Base-by-base conservation (phyloP, 2,113 vertebrate species). In the Oreochromis spilurus region DNA sequence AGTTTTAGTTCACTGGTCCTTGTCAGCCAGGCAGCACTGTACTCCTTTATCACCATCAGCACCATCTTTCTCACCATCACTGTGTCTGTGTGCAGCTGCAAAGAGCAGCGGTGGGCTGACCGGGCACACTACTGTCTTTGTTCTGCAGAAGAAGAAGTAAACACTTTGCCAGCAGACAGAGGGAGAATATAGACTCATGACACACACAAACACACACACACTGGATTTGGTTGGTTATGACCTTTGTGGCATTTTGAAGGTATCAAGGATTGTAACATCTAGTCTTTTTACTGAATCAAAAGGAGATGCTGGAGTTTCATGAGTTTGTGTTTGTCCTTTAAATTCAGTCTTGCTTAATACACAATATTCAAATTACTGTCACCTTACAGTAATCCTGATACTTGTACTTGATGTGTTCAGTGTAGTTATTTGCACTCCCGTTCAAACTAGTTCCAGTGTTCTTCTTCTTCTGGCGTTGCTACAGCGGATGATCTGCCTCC, bases 111-210 rank as follows among this genome's bases (percentile, higher is more conserved):
- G 92, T 93, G 90, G 89, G 90, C 75, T 82, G 89, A 86, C 34
- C 2, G 34, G 4, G 57, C 88, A 94, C 89, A 95, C 87, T 94
- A 85, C 65, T n/a, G 40, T 48, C 89, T 92, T 95, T 95, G 93
- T 95, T 87, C 65, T 86, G 60, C 10, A 72, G 87, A 53, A 87
- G 81, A 86, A 91, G 85, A 84, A 85, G 55, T 87, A 87, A 86
- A 81, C 75, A 52, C 90, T 88, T 90, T 91, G 84, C 70, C 80
- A 72, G 45, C 77, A 78, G 16, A 83, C 60, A 65, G 29, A 67
- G 13, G 72, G 83, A 75, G 83, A 82, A 78, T 26, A 81, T 84
- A 81, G 43, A 5, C 80, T 85, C 43, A 48, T 67, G 36, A 81
- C 82, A 65, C 84, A 79, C 24, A 38, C 54, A 60, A 12, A 38